Percentiles rank a stretch among this genome's conserved stretches.
Conservation (phyloP, 1,140 invertebrate genomes). For the Leptopilina clavipes region DNA sequence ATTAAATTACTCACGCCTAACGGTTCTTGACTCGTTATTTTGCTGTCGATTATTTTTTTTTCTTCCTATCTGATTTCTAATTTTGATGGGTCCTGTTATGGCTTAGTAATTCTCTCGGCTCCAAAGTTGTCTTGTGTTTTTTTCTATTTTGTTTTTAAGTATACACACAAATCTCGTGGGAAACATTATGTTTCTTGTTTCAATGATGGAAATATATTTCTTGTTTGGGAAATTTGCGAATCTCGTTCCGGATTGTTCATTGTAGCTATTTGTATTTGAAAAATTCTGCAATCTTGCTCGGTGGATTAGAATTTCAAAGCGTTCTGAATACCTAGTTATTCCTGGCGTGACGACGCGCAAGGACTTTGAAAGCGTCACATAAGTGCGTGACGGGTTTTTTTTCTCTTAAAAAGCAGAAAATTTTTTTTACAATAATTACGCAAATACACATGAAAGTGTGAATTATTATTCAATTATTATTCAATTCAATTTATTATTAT, state of each 20-base stretch:
- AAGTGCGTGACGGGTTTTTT: neutral
- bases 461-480: too few relatives aligned
- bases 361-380: neutral
- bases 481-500: too few relatives aligned
- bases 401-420: neutral
- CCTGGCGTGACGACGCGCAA: conserved; percentile 54
- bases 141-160: too few relatives aligned
- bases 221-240: conserved; percentile 49
- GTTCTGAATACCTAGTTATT: conserved; percentile 60
- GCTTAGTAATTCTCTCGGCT: neutral
- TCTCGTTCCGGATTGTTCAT: conserved; percentile 42
- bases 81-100: neutral
- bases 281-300: conserved; percentile 40
- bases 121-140: too few relatives aligned
- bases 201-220: neutral
- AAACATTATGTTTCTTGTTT: neutral
- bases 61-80: conserved; percentile 2
- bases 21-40: conserved; percentile 31
- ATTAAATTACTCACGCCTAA: conserved; percentile 32
- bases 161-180: neutral
- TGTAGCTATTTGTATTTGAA: conserved; percentile 42
- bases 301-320: conserved; percentile 62
- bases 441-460: too few relatives aligned
- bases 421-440: neutral
- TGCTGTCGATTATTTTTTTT: conserved; percentile 4